Evolutionary conservation across 2,888 invertebrate species (phyloP), one percentile per base, ranked within the genome.

Genomic region (Biston betularia): DNA sequence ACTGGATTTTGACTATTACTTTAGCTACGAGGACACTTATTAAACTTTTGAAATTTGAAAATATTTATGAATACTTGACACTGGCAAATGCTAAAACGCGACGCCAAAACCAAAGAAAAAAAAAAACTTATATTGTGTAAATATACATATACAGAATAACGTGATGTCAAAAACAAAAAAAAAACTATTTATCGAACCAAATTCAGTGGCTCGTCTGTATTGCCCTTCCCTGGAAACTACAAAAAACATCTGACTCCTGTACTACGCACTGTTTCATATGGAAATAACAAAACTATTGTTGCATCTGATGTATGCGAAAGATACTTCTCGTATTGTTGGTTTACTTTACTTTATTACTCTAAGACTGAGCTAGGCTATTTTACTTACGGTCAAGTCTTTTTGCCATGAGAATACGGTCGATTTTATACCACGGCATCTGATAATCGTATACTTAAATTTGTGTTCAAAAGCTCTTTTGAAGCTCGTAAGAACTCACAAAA

Each of bases 261-360:
- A 82, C 86, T 91, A 91, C 91, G 89, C 89, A 72, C 74, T 76
- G 85, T 87, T 90, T 90, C 86, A 84, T 82, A 91, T 91, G 90
- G 72, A 86, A 90, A 91, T 90, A 79, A 76, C 73, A 72, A 73
- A 72, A 72, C 81, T 82, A 87, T 88, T 90, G 86, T 88, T 79
- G 79, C 78, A 79, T 58, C 46, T 74, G 73, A 74, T 69, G 54
- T 68, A 74, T 72, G 70, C 54, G 63, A 65, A 60, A 68, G 61
- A 61, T 24, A 46, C 58, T 49, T 53, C 54, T 61, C 49, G 57
- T 34, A 57, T 61, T 68, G 64, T 64, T 60, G 24, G 33, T 45
- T 68, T 54, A 61, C 61, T 57, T 68, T 52, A 57, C 64, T 68
- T 64, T 57, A 64, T 64, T 55, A 57, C 55, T 61, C 7, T 44